Conservation (phyloP, 2,113 vertebrate species). For the Apodemus speciosus region DNA sequence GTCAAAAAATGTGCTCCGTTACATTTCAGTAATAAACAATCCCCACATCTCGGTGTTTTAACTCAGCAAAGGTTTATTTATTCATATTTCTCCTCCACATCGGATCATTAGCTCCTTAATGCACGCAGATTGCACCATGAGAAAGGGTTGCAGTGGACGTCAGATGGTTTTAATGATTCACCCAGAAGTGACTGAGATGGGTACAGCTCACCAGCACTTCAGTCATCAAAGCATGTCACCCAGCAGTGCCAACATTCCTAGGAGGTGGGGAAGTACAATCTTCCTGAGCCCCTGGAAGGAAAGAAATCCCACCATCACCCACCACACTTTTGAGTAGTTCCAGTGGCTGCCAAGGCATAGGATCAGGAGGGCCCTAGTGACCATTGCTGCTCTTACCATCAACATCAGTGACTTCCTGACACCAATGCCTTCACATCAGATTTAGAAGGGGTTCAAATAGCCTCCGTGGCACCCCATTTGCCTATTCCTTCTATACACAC, state of each 20-base stretch:
- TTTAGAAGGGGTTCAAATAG: neutral
- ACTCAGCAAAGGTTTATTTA: constrained; percentile 24
- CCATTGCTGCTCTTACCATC: neutral
- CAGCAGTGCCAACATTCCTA: neutral
- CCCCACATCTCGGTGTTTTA: neutral
- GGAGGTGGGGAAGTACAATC: neutral
- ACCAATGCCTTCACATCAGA: neutral
- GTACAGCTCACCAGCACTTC: neutral
- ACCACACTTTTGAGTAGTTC: neutral
- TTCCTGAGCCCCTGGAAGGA: neutral
- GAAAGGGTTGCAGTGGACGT: neutral
- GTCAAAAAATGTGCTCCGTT: neutral
- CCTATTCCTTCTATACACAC: neutral
- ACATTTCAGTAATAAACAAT: constrained; percentile 24
- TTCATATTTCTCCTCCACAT: neutral
- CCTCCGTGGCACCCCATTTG: neutral
- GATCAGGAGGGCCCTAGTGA: neutral
- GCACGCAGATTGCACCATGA: neutral
- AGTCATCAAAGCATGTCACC: neutral
- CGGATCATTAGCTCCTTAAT: constrained; percentile 14
- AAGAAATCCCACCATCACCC: neutral
- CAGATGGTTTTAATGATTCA: neutral
- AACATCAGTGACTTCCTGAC: neutral
- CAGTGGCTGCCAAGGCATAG: neutral
- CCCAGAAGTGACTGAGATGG: neutral